phyloP scores from a whole-genome alignment of 2,888 invertebrate genomes.

The Drosophila histrio region DNA sequence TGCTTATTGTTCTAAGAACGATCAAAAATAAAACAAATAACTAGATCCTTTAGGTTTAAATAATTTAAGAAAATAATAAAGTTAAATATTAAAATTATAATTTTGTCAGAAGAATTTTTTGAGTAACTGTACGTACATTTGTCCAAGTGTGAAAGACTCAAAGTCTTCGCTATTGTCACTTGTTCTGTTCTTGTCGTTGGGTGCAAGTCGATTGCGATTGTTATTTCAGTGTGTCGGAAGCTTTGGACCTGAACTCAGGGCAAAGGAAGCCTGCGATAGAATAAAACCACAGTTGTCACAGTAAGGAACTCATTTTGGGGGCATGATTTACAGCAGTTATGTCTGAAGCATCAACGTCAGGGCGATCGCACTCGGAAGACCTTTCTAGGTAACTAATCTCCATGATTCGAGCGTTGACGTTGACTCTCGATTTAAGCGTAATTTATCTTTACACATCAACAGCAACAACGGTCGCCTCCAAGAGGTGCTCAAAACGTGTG shows the following conservation, averaged over 20 bases:
- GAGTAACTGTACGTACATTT: neutral
- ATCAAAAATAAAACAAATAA: too few relatives aligned
- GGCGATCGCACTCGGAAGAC: slow-evolving; percentile 64
- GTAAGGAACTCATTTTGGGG: neutral
- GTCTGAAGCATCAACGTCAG: slow-evolving; percentile 70
- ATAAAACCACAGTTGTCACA: neutral
- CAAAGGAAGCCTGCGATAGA: slow-evolving; percentile 3
- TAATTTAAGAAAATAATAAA: too few relatives aligned
- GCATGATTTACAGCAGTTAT: slow-evolving; percentile 49
- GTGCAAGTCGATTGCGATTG: slow-evolving; percentile 42
- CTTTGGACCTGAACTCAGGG: slow-evolving; percentile 46
- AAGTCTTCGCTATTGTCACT: slow-evolving; percentile 48
- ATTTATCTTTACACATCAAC: neutral
- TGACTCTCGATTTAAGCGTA: neutral
- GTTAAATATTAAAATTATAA: neutral
- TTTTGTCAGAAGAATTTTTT: neutral
- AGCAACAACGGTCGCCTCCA: slow-evolving; percentile 64
- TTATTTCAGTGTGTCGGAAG: slow-evolving; percentile 56
- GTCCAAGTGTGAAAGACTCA: slow-evolving; percentile 21
- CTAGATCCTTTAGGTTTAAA: too few relatives aligned
- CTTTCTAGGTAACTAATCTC: slow-evolving; percentile 47
- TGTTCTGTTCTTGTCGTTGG: slow-evolving; percentile 38
- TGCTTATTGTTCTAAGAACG: too few relatives aligned
- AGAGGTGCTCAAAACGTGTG: slow-evolving; percentile 77
- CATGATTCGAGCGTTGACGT: neutral